Percentiles rank a stretch among this genome's conserved stretches.
Evolutionary conservation across 2,113 vertebrate species (phyloP).

Genomic region (Telmatochromis sp.): DNA sequence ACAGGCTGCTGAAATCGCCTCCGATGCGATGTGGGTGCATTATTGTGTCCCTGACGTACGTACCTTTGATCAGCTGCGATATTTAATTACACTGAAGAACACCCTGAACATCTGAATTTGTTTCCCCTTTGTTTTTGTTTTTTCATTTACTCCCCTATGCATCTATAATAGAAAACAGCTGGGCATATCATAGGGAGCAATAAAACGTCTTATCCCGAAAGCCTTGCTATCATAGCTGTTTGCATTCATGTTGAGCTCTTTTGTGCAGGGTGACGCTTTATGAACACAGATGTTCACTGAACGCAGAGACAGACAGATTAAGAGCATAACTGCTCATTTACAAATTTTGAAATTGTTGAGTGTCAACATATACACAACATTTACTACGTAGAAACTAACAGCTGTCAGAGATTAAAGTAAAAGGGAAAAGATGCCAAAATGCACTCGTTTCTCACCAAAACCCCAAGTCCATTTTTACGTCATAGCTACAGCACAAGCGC

Average conservation of each 20-base stretch:
- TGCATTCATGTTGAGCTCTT: neutral
- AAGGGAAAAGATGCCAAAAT: neutral
- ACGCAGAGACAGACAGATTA: neutral
- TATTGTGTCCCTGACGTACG: neutral
- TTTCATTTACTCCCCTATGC: neutral
- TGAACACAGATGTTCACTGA: neutral
- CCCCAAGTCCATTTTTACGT: neutral
- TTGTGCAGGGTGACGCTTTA: neutral
- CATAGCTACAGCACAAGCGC: neutral
- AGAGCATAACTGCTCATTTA: neutral
- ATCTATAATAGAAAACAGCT: slow-evolving; percentile 1
- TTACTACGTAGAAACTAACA: neutral
- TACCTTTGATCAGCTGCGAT: slow-evolving; percentile 19
- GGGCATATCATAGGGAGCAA: neutral
- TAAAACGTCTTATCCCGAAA: neutral
- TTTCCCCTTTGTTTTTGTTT: neutral
- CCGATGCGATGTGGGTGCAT: neutral
- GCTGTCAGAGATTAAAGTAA: neutral
- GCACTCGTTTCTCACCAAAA: neutral
- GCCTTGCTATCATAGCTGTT: slow-evolving; percentile 1
- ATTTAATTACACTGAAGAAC: slow-evolving; percentile 33
- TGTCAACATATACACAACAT: neutral
- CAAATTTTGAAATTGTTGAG: neutral
- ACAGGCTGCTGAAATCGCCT: neutral
- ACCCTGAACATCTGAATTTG: neutral